Percentiles rank a stretch among this genome's conserved stretches.
phyloP scores from a whole-genome alignment of 2,113 vertebrate genomes.

The Chionis minor region DNA sequence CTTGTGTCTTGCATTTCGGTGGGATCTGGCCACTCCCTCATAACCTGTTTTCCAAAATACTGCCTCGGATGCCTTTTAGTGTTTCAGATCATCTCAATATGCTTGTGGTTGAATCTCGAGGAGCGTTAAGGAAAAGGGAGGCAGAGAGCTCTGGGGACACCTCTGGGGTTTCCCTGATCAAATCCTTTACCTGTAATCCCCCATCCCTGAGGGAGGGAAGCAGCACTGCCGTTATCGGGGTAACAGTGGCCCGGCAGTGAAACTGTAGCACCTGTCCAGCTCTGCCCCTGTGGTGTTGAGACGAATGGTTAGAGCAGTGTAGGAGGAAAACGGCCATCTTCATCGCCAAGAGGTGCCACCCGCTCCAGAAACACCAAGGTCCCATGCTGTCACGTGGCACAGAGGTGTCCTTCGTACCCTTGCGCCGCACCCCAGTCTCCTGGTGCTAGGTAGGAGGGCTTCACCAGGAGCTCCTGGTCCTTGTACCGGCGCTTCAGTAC shows the following conservation, averaged over 20 bases:
- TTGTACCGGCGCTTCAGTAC: neutral
- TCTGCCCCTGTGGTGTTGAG: neutral
- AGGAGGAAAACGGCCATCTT: neutral
- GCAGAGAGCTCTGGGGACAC: neutral
- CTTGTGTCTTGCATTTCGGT: neutral
- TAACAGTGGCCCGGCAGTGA: neutral
- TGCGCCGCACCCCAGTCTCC: neutral
- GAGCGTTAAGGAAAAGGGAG: neutral
- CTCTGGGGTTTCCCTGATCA: neutral
- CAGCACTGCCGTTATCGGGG: neutral
- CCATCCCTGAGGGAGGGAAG: neutral
- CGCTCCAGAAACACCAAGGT: neutral
- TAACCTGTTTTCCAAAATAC: neutral
- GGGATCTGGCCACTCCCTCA: neutral
- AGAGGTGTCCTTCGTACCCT: neutral
- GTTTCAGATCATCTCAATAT: neutral
- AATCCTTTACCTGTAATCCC: neutral
- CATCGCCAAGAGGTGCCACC: neutral
- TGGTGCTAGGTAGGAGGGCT: neutral
- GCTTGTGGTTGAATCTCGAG: neutral
- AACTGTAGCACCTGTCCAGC: fast-evolving
- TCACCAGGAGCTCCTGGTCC: neutral
- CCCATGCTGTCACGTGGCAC: neutral
- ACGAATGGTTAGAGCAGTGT: neutral
- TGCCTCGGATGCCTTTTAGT: neutral